Conservation (phyloP, 2,888 invertebrate genomes). For the Lepidonotus clava region DNA sequence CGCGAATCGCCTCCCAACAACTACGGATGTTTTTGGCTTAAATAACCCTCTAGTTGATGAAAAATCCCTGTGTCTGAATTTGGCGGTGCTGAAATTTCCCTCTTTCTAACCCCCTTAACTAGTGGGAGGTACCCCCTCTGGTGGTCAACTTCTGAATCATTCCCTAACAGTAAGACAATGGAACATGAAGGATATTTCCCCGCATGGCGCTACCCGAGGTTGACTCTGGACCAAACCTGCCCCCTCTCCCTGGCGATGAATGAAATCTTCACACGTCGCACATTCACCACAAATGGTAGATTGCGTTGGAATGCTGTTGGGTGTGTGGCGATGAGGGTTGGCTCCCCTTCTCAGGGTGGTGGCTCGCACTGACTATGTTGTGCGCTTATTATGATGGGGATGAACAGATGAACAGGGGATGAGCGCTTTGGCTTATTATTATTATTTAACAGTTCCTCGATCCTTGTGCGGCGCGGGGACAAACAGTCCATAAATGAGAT, state of each 20-base stretch:
- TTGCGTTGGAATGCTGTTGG: conserved; percentile 11
- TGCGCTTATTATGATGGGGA: not conserved
- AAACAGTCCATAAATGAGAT: not conserved
- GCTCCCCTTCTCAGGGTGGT: not conserved
- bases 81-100: too few relatives aligned
- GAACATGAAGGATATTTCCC: conserved; percentile 31
- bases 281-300: not conserved
- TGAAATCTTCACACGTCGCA: not conserved
- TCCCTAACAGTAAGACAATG: conserved; percentile 25
- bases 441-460: not conserved
- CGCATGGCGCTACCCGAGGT: not conserved
- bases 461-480: not conserved
- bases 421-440: not conserved
- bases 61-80: too few relatives aligned
- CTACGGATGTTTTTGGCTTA: too few relatives aligned
- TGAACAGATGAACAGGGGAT: not conserved
- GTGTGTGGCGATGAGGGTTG: not conserved
- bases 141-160: not conserved
- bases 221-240: not conserved
- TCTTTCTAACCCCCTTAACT: not conserved
- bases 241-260: not conserved
- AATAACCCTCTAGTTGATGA: too few relatives aligned
- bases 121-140: not conserved
- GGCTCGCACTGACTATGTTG: not conserved
- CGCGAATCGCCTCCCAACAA: too few relatives aligned